Conservation (phyloP, 2,888 invertebrate genomes). For the Choreutis nemorana region DNA sequence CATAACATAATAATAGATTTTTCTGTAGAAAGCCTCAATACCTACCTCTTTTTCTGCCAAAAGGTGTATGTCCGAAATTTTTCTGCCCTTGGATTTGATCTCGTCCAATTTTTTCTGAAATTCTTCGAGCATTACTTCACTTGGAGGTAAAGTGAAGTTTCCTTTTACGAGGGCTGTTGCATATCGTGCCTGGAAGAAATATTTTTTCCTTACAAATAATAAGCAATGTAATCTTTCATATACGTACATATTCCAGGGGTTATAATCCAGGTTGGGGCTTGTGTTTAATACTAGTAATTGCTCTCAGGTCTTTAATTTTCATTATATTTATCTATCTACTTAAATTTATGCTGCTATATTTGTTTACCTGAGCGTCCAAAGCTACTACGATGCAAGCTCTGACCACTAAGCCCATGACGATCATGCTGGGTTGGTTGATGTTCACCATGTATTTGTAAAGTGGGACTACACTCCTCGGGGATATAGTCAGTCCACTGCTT, state of each 20-base stretch:
- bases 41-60: slow-evolving; percentile 46
- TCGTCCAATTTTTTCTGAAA: slow-evolving; percentile 35
- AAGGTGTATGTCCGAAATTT: slow-evolving; percentile 36
- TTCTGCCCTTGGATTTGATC: slow-evolving; percentile 25
- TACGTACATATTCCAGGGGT: too few relatives aligned
- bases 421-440: slow-evolving; percentile 75
- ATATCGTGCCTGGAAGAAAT: slow-evolving; percentile 37
- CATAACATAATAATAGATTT: too few relatives aligned
- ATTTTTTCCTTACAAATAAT: neutral
- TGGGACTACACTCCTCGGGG: slow-evolving; percentile 68
- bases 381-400: slow-evolving; percentile 66
- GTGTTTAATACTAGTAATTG: too few relatives aligned
- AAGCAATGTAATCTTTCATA: neutral
- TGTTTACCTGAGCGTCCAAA: slow-evolving; percentile 45
- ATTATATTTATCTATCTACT: too few relatives aligned
- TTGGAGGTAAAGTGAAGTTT: slow-evolving; percentile 42
- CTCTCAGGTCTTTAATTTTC: too few relatives aligned
- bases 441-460: slow-evolving; percentile 82
- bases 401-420: slow-evolving; percentile 76
- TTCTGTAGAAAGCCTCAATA: too few relatives aligned
- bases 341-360: too few relatives aligned
- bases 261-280: too few relatives aligned
- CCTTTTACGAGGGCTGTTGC: slow-evolving; percentile 39
- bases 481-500: slow-evolving; percentile 66
- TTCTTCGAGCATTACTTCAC: slow-evolving; percentile 40